Percentiles rank a stretch among this genome's conserved stretches.
Evolutionary conservation across 2,113 vertebrate genomes (phyloP).

Genomic region (Marcusenius ussheri): DNA sequence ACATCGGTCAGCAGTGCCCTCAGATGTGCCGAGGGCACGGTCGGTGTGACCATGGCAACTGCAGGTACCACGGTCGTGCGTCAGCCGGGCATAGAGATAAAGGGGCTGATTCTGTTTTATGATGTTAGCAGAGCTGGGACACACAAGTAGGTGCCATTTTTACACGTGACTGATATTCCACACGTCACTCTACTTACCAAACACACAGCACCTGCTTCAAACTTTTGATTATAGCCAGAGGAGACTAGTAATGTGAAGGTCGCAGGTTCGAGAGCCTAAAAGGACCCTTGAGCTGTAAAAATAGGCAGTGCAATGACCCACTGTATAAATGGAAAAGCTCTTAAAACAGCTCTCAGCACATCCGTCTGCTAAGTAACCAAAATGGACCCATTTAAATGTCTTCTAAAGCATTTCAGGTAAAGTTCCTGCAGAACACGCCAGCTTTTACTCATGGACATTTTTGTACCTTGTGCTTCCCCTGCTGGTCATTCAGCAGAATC

Average conservation of each 20-base stretch:
- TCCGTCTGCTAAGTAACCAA: background rate
- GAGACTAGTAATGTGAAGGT: background rate
- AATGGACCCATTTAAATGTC: background rate
- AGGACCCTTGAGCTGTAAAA: background rate
- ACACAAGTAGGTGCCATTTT: background rate
- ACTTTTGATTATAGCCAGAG: background rate
- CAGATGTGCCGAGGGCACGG: slow-evolving; percentile 88
- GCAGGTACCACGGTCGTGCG: slow-evolving; percentile 70
- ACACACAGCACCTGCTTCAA: background rate
- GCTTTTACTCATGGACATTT: background rate
- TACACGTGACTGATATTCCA: background rate
- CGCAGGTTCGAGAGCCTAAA: background rate
- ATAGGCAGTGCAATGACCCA: background rate
- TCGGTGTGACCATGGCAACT: slow-evolving; percentile 84
- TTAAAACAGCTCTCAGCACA: background rate
- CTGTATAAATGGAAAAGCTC: background rate
- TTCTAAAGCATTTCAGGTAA: background rate
- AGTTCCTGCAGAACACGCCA: background rate
- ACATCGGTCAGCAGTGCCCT: slow-evolving; percentile 93
- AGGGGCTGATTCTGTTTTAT: background rate
- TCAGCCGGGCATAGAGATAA: background rate
- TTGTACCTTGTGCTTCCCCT: background rate
- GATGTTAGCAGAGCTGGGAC: background rate
- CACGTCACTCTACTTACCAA: background rate
- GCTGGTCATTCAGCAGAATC: background rate